Conservation (phyloP, 2,888 invertebrate species). For the Leptinotarsa haldemani region DNA sequence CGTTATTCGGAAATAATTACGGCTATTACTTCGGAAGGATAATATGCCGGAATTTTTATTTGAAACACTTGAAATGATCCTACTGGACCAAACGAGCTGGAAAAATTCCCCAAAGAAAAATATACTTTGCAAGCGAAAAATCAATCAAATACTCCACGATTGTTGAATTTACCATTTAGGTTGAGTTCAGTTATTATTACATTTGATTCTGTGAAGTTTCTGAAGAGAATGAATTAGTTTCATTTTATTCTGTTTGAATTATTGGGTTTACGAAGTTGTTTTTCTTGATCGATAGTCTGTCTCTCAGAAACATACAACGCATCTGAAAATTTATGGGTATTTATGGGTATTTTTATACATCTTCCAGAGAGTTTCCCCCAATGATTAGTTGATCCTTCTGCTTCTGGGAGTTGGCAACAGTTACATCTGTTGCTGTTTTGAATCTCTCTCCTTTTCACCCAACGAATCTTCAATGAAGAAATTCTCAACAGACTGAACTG, state of each 20-base stretch:
- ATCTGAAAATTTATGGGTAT: slow-evolving; percentile 99
- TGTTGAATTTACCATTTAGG: no score
- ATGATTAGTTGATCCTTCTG: slow-evolving; percentile 98
- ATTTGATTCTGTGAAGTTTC: no score
- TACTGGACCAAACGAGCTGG: background rate
- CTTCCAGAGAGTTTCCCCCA: slow-evolving; percentile 93
- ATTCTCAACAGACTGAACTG: no score
- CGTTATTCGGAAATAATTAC: background rate
- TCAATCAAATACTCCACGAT: background rate
- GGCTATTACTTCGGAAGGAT: background rate
- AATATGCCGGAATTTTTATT: background rate
- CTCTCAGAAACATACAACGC: slow-evolving; percentile 99
- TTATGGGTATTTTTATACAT: no score
- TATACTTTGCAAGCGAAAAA: background rate
- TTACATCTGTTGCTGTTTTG: slow-evolving; percentile 95
- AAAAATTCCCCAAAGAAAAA: background rate
- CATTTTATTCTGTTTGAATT: no score
- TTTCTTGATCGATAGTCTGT: slow-evolving; percentile 88
- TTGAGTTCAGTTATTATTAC: no score
- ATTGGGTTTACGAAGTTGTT: slow-evolving; percentile 57
- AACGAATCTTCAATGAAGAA: no score
- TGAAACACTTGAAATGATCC: background rate
- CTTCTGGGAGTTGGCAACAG: slow-evolving; percentile 89
- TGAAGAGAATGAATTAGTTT: no score
- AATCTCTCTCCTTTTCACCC: slow-evolving; percentile 69